These are phyloP conservation scores for Aratinga solstitialis DNA, from an alignment of 2,797 vertebrate species.

Conservation along the genomic window DNA sequence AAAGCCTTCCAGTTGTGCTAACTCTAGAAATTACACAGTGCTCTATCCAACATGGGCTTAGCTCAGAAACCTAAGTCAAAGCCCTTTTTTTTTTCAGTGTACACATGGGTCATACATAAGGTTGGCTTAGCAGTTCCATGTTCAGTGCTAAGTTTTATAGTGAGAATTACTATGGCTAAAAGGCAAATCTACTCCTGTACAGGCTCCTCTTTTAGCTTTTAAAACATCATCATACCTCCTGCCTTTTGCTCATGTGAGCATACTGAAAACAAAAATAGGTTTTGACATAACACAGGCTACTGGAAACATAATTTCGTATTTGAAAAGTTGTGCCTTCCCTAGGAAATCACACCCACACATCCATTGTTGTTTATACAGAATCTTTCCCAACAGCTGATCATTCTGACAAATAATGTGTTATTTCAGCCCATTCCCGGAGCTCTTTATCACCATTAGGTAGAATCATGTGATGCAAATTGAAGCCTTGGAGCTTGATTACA, in stretches of 20 bases:
- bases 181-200: background rate
- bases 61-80: background rate
- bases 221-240: background rate
- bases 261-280: background rate
- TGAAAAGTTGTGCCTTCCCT: background rate
- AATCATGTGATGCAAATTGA: background rate
- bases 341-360: background rate
- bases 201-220: background rate
- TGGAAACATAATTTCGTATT: background rate
- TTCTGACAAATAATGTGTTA: background rate
- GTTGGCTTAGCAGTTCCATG: background rate
- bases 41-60: background rate
- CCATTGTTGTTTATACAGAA: background rate
- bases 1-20: background rate
- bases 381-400: background rate
- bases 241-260: background rate
- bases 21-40: background rate
- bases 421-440: background rate
- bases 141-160: background rate
- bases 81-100: background rate
- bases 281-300: background rate
- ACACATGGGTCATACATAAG: background rate
- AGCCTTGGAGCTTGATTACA: slow-evolving; percentile 27
- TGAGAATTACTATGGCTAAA: background rate
- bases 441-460: background rate